A percentile compares a stretch with the other conserved stretches of the same genome.
Evolutionary conservation across 2,888 invertebrate species (phyloP).

Genomic region (Campoplex nolae): DNA sequence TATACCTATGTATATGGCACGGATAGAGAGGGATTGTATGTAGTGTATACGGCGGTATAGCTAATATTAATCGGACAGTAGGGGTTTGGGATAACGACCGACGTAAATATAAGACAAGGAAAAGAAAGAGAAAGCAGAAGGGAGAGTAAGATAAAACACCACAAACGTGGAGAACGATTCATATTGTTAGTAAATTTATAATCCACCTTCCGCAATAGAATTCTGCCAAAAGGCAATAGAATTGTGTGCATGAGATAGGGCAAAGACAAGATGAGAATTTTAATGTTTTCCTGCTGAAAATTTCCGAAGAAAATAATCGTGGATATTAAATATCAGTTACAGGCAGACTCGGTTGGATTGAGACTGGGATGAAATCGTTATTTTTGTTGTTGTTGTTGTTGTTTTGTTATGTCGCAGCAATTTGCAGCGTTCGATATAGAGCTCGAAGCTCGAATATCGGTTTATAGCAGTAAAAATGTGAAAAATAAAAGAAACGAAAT

Average conservation of each 20-base stretch:
- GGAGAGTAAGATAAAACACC: slow-evolving; percentile 17
- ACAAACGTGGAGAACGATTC: background rate
- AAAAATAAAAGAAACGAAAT: slow-evolving; percentile 58
- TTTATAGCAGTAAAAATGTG: slow-evolving; percentile 43
- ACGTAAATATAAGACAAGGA: slow-evolving; percentile 53
- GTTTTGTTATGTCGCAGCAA: slow-evolving; percentile 38
- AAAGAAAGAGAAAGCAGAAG: background rate
- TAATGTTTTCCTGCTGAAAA: slow-evolving; percentile 48
- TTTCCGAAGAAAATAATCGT: slow-evolving; percentile 51
- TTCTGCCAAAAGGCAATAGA: slow-evolving; percentile 39
- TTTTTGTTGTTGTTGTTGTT: background rate
- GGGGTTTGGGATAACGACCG: slow-evolving; percentile 56
- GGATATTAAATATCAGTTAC: slow-evolving; percentile 61
- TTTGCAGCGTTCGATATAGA: slow-evolving; percentile 37
- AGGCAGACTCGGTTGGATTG: slow-evolving; percentile 6
- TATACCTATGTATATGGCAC: slow-evolving; percentile 13
- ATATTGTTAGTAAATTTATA: slow-evolving; percentile 56
- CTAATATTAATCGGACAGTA: slow-evolving; percentile 62
- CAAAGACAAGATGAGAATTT: slow-evolving; percentile 57
- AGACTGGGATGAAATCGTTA: background rate
- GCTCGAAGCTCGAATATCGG: slow-evolving; percentile 46
- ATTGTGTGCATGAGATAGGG: slow-evolving; percentile 23
- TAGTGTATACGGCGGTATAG: slow-evolving; percentile 1
- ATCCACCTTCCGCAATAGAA: slow-evolving; percentile 52
- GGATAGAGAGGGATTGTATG: background rate